Percentiles rank a stretch among this genome's conserved stretches.
These are phyloP conservation scores for Nephrotoma flavescens DNA, from an alignment of 2,888 invertebrate species.

Conservation along the genomic window DNA sequence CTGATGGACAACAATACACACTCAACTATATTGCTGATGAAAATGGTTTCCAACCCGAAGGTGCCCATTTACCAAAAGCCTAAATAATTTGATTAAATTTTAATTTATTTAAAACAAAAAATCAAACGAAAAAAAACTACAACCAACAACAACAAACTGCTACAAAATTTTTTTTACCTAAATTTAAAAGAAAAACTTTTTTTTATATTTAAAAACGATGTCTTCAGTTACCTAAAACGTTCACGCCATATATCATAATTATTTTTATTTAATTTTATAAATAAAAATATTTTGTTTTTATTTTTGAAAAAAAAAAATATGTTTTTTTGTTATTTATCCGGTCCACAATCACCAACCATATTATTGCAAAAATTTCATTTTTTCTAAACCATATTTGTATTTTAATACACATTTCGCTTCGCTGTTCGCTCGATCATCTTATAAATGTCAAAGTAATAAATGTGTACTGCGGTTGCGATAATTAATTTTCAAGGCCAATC, in stretches of 20 bases:
- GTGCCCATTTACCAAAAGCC: conserved; percentile 33
- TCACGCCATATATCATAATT: background rate
- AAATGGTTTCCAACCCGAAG: conserved; percentile 34
- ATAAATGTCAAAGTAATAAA: background rate
- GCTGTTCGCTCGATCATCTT: background rate
- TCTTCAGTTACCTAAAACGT: background rate
- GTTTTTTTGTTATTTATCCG: background rate
- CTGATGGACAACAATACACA: conserved; percentile 41
- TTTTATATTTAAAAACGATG: background rate
- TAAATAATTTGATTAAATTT: conserved; percentile 11
- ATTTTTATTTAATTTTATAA: background rate
- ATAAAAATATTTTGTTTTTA: background rate
- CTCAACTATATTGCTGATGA: conserved; percentile 34
- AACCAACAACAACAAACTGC: background rate
- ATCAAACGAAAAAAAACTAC: background rate
- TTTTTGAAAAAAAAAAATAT: background rate
- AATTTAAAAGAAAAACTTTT: background rate
- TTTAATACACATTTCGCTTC: background rate
- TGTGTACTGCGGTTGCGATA: background rate
- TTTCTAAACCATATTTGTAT: background rate
- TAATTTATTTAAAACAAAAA: background rate
- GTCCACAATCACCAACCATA: background rate
- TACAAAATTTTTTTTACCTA: background rate
- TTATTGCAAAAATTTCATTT: background rate
- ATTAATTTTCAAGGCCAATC: background rate